Conservation (phyloP, 53 echinoderm and acorn worm species). For the Paracentrotus lividus region DNA sequence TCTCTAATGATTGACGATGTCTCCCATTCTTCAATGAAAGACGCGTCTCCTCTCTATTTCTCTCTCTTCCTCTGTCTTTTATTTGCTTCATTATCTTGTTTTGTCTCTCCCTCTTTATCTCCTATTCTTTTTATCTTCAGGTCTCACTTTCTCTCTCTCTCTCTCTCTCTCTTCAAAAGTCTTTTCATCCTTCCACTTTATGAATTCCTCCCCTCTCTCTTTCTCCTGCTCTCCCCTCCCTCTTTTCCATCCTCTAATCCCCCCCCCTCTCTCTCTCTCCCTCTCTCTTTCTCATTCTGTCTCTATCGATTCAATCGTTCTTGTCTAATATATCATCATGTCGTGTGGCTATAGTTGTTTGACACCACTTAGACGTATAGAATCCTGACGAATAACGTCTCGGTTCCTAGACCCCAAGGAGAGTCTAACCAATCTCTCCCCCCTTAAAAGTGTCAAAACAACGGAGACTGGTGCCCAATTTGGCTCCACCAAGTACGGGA, state of each 20-base stretch:
- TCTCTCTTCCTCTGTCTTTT: neutral
- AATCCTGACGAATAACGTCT: neutral
- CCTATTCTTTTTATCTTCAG: neutral
- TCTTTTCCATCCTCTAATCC: neutral
- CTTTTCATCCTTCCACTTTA: neutral
- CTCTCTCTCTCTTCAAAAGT: neutral
- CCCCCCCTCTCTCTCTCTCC: neutral
- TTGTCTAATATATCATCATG: neutral
- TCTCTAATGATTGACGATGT: constrained; percentile 22
- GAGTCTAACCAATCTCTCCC: neutral
- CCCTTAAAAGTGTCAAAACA: constrained; percentile 34
- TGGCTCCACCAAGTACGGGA: constrained; percentile 16
- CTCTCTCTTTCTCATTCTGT: neutral
- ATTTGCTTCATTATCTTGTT: too few relatives aligned
- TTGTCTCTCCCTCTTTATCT: neutral
- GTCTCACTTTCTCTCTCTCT: neutral
- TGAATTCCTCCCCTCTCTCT: neutral
- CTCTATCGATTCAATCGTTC: neutral
- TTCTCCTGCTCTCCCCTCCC: neutral
- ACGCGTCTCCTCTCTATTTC: neutral
- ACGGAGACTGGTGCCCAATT: neutral
- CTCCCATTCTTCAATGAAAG: neutral
- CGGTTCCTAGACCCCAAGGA: constrained; percentile 14
- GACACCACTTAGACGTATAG: neutral
- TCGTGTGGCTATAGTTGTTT: neutral